Evolutionary conservation across 2,888 invertebrate genomes (phyloP), one percentile per base, ranked within the genome.

Genomic region (Sphecodes monilicornis): DNA sequence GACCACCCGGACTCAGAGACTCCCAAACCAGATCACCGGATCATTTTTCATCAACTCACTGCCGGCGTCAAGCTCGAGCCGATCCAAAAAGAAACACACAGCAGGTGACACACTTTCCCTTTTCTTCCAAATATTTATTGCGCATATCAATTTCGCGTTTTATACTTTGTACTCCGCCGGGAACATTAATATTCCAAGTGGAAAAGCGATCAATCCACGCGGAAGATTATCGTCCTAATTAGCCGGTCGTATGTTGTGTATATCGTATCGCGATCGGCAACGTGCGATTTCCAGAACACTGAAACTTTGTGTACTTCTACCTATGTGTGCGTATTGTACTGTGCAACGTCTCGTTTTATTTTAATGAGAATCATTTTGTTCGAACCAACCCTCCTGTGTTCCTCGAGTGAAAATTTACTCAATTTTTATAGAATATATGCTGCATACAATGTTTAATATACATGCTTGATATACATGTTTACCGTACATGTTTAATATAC

Each of bases 171-270:
- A 3, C n/a, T 26, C 32, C 4, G 1, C 32, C 46, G 22, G 11
- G 18, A 8, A 22, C 46, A 46, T 70, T 26, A 66, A 66, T 32
- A 29, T 50, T n/a, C 18, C 26, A n/a, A 41, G 8, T n/a, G 11
- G 64, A 39, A 39, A 26, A 8, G n/a, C 70, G 29, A 50, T 69
- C 16, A 57, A 26, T 57, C 18, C 26, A 41, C 41, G 72, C 32
- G 60, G 60, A 41, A 32, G 46, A 26, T 64, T 71, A 54, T 54
- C 36, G 73, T 70, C 60, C 70, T 74, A 82, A 82, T 82, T 74
- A 74, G 18, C 3, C n/a, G 36, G 29, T 18, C 60, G 71, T 46
- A 10, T 10, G 39, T 54, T 22, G 26, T 66, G 39, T 0, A 57
- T 57, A 6, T 29, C 26, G 60, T 60, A 50, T 76, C 69, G 69